Conservation (phyloP, 2,888 invertebrate species). For the Brachypterus glaber region DNA sequence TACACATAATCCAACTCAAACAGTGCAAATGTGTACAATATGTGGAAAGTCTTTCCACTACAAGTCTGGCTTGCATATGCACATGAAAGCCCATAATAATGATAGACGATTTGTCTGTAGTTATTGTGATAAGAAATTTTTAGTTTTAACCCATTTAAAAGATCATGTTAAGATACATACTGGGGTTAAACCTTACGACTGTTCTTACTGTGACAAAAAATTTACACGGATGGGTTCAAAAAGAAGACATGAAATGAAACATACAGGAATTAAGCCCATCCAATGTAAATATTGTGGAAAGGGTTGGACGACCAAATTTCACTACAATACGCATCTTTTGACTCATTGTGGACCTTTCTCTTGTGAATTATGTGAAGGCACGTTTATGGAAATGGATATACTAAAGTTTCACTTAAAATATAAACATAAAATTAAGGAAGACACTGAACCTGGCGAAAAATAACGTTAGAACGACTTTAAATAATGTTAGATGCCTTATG, state of each 20-base stretch:
- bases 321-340: constrained; percentile 18
- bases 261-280: constrained; percentile 18
- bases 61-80: constrained; percentile 20
- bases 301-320: constrained; percentile 17
- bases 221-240: constrained; percentile 19
- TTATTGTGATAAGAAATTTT: constrained; percentile 18
- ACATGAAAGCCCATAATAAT: constrained; percentile 23
- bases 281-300: constrained; percentile 19
- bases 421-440: constrained; percentile 16
- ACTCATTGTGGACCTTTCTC: constrained; percentile 18
- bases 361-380: constrained; percentile 16
- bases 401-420: constrained; percentile 14
- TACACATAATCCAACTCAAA: not conserved
- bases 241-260: constrained; percentile 20
- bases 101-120: constrained; percentile 18
- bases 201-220: constrained; percentile 18
- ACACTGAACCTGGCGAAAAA: no score
- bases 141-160: constrained; percentile 14
- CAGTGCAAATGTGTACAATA: constrained; percentile 12
- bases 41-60: constrained; percentile 20
- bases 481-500: no score
- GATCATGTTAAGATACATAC: constrained; percentile 22
- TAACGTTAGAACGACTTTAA: no score
- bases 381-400: constrained; percentile 16
- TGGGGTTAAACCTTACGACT: constrained; percentile 18